Evolutionary conservation across 2,113 vertebrate species (phyloP), one percentile per base, ranked within the genome.

Genomic region (Anguilla japonica): DNA sequence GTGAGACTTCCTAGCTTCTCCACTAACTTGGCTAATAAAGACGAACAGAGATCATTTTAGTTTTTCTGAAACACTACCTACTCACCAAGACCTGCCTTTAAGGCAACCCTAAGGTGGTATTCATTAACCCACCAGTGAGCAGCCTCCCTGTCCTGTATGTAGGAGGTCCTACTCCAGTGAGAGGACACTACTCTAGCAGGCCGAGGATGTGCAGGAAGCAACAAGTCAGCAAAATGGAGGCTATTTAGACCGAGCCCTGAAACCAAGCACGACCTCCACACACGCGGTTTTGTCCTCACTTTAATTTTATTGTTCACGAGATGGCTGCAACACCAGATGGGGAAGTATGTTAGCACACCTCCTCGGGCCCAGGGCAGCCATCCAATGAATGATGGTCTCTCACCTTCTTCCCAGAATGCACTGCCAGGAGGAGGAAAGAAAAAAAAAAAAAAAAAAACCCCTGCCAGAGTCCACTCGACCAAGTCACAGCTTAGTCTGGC

Each of bases 231-330:
- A 53, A 53, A 53, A 53, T 13, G 50, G 50, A 53, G 50, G 50
- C 13, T 13, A 53, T 14, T 14, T 9, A 53, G 60, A 26, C 57
- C 18, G 8, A 56, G 26, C 5, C 34, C 82, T 26, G 71, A 79
- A 81, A 88, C 87, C 89, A 88, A 79, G 88, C 83, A 88, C 84
- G 11, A 53, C 0, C 50, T 11, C 13, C 50, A 79, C 83, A 79
- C 46, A 91, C 85, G 82, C 87, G 16, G 57, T 78, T 46, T 75
- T 50, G 92, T 93, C 91, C 92, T 93, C 92, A 91, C 92, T 88
- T 80, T 92, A 91, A 89, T 94, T 95, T 96, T 95, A 95, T 97
- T 96, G 96, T 97, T 97, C 95, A 96, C 93, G 92, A 96, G 96
- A 96, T 96, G 96, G 96, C 96, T 95, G 95, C 94, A 95, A 67